A percentile compares a stretch with the other conserved stretches of the same genome.
Conservation (phyloP, 2,888 invertebrate species). For the Ophion ventricosus region DNA sequence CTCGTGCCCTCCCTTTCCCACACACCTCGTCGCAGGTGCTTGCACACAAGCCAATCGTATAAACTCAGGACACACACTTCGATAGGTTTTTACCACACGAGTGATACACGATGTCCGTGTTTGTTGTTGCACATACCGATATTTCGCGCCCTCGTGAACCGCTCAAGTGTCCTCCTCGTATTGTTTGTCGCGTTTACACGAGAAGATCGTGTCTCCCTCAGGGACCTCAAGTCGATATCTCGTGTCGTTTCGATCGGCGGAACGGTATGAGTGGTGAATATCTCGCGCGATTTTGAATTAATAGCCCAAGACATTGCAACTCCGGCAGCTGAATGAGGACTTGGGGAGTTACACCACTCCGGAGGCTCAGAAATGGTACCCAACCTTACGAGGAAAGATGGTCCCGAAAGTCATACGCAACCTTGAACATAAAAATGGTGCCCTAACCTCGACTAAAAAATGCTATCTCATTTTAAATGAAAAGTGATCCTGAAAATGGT, state of each 20-base stretch:
- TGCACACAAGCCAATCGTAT: background rate
- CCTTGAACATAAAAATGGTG: too few species aligned
- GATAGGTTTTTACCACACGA: background rate
- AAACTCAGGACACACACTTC: background rate
- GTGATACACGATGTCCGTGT: background rate
- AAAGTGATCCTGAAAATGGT: background rate
- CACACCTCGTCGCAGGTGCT: constrained; percentile 41
- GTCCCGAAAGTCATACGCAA: background rate
- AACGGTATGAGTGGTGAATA: background rate
- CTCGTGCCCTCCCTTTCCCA: constrained; percentile 46
- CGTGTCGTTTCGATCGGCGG: background rate
- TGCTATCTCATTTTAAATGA: too few species aligned
- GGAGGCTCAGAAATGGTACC: background rate
- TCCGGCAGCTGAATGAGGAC: background rate
- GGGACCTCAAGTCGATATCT: constrained; percentile 3
- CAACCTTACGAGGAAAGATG: too few species aligned
- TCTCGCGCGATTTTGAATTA: background rate
- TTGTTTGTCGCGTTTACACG: background rate
- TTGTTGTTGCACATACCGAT: background rate
- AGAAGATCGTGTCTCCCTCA: constrained; percentile 1
- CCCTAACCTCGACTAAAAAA: too few species aligned
- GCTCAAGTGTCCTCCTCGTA: background rate
- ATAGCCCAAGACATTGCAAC: background rate
- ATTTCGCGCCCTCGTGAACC: constrained; percentile 20
- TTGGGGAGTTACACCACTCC: background rate